Base-by-base conservation (phyloP, 2,797 vertebrate species). In the Tragopan temminckii region DNA sequence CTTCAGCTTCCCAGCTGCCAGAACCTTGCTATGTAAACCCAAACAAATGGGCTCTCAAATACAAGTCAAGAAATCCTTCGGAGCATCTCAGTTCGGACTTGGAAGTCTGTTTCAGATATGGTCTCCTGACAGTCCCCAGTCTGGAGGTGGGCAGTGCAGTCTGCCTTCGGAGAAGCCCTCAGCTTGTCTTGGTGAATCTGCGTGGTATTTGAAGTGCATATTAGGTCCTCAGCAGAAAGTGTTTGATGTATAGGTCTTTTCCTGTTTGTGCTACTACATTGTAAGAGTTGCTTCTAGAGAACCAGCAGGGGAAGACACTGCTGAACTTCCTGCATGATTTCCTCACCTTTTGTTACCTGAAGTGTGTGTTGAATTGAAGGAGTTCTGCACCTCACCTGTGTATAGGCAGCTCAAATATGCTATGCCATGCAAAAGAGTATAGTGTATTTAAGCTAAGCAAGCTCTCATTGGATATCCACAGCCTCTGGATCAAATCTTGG, bases 151-250 rank as follows among this genome's bases (percentile, higher is more conserved):
- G 8, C 63, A 24, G 24, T 9, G 23, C 53, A 55, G 11, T 14
- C 36, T 5, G 35, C 20, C 4, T 42, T 58, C 4, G 9, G 62
- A 53, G 36, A 7, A 75, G 12, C 27, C 43, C 6, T 7, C 46
- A 52, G 4, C 57, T 84, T 1, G 1, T 7, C 5, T 4, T 0
- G 0, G 62, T 27, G 29, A 43, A 7, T 1, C 11, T 13, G 38
- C 6, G 9, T 7, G 33, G 27, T 6, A 29, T 29, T 36, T 52
- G 18, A 46, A 9, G 15, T 7, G 75, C 17, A 16, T 3, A 0
- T 2, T 0, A 3, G 12, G 16, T 33, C 35, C 48, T 55, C 48
- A 25, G 61, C 55, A 53, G 52, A 33, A 38, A 11, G 35, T 36
- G 0, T 13, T 50, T 18, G 11, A 1, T 45, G n/a, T 75, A 25